phyloP scores from a whole-genome alignment of 2,888 invertebrate genomes.

The Julus scandinavius region DNA sequence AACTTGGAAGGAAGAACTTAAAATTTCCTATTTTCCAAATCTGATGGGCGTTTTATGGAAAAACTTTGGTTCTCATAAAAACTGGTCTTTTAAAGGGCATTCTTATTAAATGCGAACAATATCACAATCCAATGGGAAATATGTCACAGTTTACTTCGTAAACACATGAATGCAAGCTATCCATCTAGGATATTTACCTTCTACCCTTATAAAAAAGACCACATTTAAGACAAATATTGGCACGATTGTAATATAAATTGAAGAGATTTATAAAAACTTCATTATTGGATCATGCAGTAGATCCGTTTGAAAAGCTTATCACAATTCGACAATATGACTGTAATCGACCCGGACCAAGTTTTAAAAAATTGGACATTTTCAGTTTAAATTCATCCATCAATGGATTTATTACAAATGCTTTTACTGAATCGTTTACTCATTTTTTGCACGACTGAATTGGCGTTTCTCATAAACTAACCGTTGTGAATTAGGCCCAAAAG shows the following conservation, averaged over 20 bases:
- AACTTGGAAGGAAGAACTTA: background rate
- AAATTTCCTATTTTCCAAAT: background rate
- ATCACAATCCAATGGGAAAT: background rate
- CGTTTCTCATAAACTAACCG: too few relatives aligned
- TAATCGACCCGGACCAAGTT: too few relatives aligned
- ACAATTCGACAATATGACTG: too few relatives aligned
- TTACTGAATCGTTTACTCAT: too few relatives aligned
- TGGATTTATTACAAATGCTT: too few relatives aligned
- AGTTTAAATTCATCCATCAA: too few relatives aligned
- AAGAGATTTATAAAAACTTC: background rate
- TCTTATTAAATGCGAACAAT: constrained; percentile 13
- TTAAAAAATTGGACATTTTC: too few relatives aligned
- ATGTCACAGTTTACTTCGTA: background rate
- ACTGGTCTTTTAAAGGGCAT: background rate
- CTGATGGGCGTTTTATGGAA: background rate
- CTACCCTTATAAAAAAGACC: background rate
- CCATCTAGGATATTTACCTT: background rate
- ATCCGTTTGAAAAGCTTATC: too few relatives aligned
- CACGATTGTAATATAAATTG: background rate
- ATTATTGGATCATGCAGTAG: too few relatives aligned
- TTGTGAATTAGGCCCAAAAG: background rate
- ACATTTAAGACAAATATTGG: background rate
- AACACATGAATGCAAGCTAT: background rate
- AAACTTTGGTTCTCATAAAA: background rate
- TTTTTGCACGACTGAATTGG: too few relatives aligned